Percentiles rank a stretch among this genome's conserved stretches.
These are phyloP conservation scores for Cryptoblepharus egeriae DNA, from an alignment of 2,797 vertebrate species.

Conservation along the genomic window DNA sequence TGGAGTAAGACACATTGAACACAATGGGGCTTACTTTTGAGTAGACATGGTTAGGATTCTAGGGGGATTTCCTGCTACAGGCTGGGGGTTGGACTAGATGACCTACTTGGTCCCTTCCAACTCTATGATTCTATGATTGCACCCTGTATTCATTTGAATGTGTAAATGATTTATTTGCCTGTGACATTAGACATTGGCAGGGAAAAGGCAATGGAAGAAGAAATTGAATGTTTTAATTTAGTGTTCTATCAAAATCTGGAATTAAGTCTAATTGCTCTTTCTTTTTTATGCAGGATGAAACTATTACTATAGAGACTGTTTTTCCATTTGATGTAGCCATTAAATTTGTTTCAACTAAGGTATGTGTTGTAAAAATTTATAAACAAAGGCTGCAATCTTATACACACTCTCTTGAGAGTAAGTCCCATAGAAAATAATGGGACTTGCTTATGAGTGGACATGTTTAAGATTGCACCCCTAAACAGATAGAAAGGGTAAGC, in stretches of 20 bases:
- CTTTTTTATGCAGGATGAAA: constrained; percentile 87
- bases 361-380: constrained; percentile 65
- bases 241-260: constrained; percentile 24
- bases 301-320: constrained; percentile 88
- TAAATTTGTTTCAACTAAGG: constrained; percentile 91
- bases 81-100: too few species aligned
- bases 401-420: too few species aligned
- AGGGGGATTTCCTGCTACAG: too few species aligned
- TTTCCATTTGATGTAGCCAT: constrained; percentile 90
- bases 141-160: too few species aligned
- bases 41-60: too few species aligned
- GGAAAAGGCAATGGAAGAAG: neutral
- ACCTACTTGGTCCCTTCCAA: too few species aligned
- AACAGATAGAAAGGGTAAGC: neutral
- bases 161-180: neutral
- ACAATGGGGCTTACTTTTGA: too few species aligned
- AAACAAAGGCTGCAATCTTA: neutral
- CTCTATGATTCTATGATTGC: too few species aligned
- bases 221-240: constrained; percentile 16
- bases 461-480: too few species aligned
- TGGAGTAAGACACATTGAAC: too few species aligned
- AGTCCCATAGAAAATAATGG: too few species aligned
- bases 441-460: too few species aligned
- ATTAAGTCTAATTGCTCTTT: neutral
- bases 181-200: neutral